These are phyloP conservation scores for Macaria liturata DNA, from an alignment of 2,888 invertebrate genomes.

Conservation along the genomic window DNA sequence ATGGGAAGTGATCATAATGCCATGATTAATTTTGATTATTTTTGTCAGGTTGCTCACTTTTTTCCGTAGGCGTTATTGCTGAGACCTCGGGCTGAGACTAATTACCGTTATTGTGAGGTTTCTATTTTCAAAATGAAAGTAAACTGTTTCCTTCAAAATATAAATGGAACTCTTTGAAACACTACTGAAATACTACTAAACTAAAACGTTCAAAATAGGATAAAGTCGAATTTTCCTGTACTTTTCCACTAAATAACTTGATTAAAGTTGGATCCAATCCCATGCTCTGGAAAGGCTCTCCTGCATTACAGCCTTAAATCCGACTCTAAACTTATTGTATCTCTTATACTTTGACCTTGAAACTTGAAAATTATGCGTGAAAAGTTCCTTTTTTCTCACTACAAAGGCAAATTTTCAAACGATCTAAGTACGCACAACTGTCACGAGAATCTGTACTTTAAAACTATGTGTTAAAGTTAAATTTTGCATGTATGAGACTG, in stretches of 20 bases:
- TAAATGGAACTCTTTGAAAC: too few relatives aligned
- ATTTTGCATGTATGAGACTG: not conserved
- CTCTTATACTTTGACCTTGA: constrained; percentile 27
- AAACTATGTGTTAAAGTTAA: not conserved
- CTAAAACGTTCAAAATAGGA: too few relatives aligned
- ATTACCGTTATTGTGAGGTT: too few relatives aligned
- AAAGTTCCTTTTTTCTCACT: constrained; percentile 24
- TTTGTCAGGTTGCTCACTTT: too few relatives aligned
- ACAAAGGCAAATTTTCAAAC: constrained; percentile 1
- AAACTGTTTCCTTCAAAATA: too few relatives aligned
- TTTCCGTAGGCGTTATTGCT: too few relatives aligned
- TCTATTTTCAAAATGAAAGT: too few relatives aligned
- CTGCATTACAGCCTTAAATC: constrained; percentile 17
- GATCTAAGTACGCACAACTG: constrained; percentile 1
- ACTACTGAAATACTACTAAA: too few relatives aligned
- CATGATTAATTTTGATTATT: too few relatives aligned
- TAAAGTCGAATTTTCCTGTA: not conserved
- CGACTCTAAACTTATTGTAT: constrained; percentile 20
- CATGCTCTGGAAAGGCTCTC: not conserved
- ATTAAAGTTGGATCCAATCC: constrained; percentile 5
- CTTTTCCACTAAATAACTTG: not conserved
- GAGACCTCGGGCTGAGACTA: too few relatives aligned
- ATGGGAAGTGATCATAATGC: too few relatives aligned
- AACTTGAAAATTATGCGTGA: constrained; percentile 31
- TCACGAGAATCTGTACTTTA: constrained; percentile 1